Evolutionary conservation across 1,140 invertebrate genomes (phyloP).

Genomic region (Cyclina sinensis): DNA sequence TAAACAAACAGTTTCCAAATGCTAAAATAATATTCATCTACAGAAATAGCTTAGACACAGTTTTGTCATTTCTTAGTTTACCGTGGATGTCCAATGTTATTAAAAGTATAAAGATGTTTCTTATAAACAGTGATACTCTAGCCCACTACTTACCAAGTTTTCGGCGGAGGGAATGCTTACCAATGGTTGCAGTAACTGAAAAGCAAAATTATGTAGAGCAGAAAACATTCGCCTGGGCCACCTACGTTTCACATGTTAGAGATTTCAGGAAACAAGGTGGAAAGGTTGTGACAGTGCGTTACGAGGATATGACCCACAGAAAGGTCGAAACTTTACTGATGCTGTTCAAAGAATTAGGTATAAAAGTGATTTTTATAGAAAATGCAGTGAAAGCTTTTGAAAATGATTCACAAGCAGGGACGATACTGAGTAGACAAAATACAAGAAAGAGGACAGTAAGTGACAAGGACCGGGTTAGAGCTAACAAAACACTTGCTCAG

Average conservation of each 20-base stretch:
- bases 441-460: neutral
- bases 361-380: neutral
- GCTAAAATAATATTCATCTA: neutral
- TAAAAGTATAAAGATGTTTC: neutral
- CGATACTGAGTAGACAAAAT: neutral
- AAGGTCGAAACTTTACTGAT: neutral
- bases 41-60: conserved; percentile 6
- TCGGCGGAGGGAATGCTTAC: neutral
- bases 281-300: neutral
- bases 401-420: conserved; percentile 7
- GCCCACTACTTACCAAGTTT: neutral
- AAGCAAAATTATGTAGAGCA: neutral
- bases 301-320: neutral
- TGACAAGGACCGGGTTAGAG: neutral
- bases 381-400: neutral
- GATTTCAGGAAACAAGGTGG: neutral
- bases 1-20: neutral
- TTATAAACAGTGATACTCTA: neutral
- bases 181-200: neutral
- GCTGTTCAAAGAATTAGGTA: neutral
- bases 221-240: neutral
- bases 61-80: conserved; percentile 25
- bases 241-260: neutral
- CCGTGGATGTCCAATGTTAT: neutral
- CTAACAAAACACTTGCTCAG: conserved; percentile 21